phyloP scores from a whole-genome alignment of 2,888 invertebrate genomes.

The Barypeithes pellucidus region DNA sequence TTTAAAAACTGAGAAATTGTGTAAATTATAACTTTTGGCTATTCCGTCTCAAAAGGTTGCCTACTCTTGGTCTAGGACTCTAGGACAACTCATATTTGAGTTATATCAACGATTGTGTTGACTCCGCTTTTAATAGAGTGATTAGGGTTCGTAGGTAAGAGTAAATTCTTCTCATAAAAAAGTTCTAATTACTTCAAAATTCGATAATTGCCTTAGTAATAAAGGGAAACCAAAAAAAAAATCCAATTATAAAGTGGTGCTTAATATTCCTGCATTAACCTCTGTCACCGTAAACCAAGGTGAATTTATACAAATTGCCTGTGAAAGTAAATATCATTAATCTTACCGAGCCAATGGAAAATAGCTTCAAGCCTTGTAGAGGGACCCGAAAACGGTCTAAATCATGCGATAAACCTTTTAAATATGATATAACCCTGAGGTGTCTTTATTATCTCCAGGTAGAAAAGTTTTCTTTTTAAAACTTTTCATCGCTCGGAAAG shows the following conservation, averaged over 20 bases:
- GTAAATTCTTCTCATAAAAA: no score
- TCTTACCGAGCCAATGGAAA: conserved; percentile 9
- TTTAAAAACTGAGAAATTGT: no score
- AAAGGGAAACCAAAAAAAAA: conserved; percentile 5
- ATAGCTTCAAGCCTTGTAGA: neutral
- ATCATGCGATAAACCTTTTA: conserved; percentile 21
- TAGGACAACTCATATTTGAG: no score
- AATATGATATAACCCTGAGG: conserved; percentile 3
- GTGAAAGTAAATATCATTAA: conserved; percentile 20
- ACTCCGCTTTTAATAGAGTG: no score
- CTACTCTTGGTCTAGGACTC: no score
- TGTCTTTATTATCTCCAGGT: neutral
- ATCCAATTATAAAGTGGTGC: conserved; percentile 14
- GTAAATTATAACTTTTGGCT: no score
- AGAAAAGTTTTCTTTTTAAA: neutral
- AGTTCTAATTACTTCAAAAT: no score
- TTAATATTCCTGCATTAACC: conserved; percentile 15
- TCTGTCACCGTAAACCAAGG: conserved; percentile 16
- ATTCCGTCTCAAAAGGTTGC: no score
- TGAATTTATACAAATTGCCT: conserved; percentile 21
- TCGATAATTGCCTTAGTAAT: no score
- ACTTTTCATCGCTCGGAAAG: conserved; percentile 2
- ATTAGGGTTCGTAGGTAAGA: no score
- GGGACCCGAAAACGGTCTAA: neutral
- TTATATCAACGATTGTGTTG: no score